These are phyloP conservation scores for Lasioglossum zephyrum DNA, from an alignment of 2,888 invertebrate species.

Conservation along the genomic window DNA sequence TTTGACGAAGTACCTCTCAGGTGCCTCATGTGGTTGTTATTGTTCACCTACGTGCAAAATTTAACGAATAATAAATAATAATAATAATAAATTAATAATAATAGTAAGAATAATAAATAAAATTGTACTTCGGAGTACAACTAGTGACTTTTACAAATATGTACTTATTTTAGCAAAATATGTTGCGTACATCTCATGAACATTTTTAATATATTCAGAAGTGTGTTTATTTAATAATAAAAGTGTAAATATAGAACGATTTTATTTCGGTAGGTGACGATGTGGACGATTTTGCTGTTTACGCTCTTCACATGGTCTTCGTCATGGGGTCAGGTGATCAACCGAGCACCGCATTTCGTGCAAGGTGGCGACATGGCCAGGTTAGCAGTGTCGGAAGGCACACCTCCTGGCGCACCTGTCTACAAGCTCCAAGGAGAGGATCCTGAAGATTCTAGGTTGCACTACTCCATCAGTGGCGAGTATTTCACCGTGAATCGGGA, in stretches of 20 bases:
- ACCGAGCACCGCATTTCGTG: constrained; percentile 91
- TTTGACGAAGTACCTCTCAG: neutral
- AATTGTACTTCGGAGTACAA: neutral
- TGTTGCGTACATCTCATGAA: no score
- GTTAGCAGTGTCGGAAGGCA: constrained; percentile 90
- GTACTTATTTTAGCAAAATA: neutral
- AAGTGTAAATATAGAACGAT: neutral
- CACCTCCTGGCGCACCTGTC: constrained; percentile 90
- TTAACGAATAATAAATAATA: neutral
- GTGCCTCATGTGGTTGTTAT: neutral
- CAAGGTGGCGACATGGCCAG: constrained; percentile 92
- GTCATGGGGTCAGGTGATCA: constrained; percentile 86
- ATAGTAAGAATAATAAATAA: no score
- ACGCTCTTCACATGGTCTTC: constrained; percentile 70
- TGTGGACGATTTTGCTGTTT: constrained; percentile 75
- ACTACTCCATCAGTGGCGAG: constrained; percentile 93
- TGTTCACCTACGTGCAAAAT: neutral
- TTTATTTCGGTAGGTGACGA: constrained; percentile 70
- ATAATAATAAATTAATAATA: no score
- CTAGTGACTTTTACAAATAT: neutral
- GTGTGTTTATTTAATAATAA: no score
- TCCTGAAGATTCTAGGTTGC: constrained; percentile 90
- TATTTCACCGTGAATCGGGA: constrained; percentile 91
- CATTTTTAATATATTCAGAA: no score
- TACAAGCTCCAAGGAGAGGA: constrained; percentile 91